A percentile compares a stretch with the other conserved stretches of the same genome.
These are phyloP conservation scores for Odocoileus hemionus DNA, from an alignment of 2,113 vertebrate genomes.

Conservation along the genomic window DNA sequence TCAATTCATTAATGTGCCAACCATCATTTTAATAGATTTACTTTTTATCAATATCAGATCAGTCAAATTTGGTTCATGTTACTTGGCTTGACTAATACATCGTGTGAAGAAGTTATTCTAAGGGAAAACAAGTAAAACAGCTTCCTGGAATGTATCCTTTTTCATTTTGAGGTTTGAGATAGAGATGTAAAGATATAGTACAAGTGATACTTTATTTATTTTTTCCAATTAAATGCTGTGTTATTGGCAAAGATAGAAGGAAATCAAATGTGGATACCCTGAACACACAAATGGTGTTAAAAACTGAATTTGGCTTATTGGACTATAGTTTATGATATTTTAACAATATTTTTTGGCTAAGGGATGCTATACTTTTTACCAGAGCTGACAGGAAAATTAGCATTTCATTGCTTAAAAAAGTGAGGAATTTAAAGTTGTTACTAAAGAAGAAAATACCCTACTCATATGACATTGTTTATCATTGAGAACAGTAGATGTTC, in stretches of 20 bases:
- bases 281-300: not conserved
- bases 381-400: not conserved
- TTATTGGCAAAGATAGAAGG: constrained; percentile 6
- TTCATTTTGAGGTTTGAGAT: not conserved
- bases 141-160: not conserved
- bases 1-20: not conserved
- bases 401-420: not conserved
- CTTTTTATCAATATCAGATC: not conserved
- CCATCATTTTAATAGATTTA: not conserved
- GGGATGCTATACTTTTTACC: not conserved
- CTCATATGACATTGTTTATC: not conserved
- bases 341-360: not conserved
- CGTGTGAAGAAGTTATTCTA: not conserved
- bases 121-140: not conserved
- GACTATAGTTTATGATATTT: not conserved
- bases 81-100: not conserved
- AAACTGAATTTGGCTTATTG: not conserved
- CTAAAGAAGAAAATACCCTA: not conserved
- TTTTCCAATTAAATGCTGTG: not conserved
- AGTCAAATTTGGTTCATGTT: not conserved
- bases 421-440: not conserved
- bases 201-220: not conserved
- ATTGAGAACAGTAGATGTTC: not conserved
- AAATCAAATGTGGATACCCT: not conserved
- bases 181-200: not conserved